Evolutionary conservation across 1,140 invertebrate genomes (phyloP).

Genomic region (Colletes gigas): DNA sequence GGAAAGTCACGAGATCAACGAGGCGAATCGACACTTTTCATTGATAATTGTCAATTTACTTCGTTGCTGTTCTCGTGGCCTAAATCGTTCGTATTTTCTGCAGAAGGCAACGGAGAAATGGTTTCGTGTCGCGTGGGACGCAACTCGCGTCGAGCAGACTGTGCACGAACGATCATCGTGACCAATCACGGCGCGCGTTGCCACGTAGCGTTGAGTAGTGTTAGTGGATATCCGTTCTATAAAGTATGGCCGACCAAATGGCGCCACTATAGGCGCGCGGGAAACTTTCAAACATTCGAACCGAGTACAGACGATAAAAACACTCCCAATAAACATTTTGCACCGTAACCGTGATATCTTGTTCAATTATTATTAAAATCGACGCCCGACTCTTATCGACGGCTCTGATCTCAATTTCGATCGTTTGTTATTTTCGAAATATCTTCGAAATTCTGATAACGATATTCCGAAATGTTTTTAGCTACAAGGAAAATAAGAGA

Average conservation of each 20-base stretch:
- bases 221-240: conserved; percentile 16
- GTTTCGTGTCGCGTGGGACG: conserved; percentile 3
- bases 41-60: conserved; percentile 77
- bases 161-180: conserved; percentile 52
- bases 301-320: no score
- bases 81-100: conserved; percentile 25
- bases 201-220: conserved; percentile 35
- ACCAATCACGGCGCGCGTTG: conserved; percentile 45
- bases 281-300: conserved; percentile 54
- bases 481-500: not conserved
- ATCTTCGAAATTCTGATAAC: not conserved
- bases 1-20: conserved; percentile 44
- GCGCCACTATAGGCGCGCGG: conserved; percentile 38
- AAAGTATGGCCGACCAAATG: conserved; percentile 30
- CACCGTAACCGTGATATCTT: not conserved
- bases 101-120: conserved; percentile 53
- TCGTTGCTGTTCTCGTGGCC: conserved; percentile 64
- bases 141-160: conserved; percentile 67
- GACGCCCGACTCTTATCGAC: no score
- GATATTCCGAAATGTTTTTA: not conserved
- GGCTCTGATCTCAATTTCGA: no score
- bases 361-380: not conserved
- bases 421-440: not conserved
- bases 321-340: no score
- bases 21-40: conserved; percentile 73